Evolutionary conservation across 2,888 invertebrate species (phyloP), one percentile per base, ranked within the genome.

Genomic region (Macroteleia sp.): DNA sequence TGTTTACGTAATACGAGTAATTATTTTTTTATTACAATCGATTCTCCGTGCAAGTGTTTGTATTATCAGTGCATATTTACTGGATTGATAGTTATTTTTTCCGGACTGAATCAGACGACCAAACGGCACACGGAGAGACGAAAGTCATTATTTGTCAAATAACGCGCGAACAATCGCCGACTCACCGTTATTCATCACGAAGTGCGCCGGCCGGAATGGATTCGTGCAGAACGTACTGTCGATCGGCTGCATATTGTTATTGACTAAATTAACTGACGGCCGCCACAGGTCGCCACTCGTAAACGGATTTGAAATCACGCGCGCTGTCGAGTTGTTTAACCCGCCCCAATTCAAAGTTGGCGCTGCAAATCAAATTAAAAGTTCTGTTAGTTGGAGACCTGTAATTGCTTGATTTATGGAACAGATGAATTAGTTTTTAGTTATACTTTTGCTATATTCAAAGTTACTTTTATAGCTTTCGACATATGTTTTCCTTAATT

Each of bases 221-320:
- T 91, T 91, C 8, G 86, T 91, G 74, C 86, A 89, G 36, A 87
- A 67, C 71, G 84, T 82, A 48, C 82, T 85, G 79, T 90, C 90
- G 57, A 85, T 74, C 46, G 86, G 81, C 81, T 89, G 90, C 67
- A 85, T 84, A 85, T 90, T 90, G 76, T 89, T 90, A 81, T 88
- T 88, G 66, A 87, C 82, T 82, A 87, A 81, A 81, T 91, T 90
- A 19, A 85, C 77, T 16, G 90, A 86, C 54, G 90, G 89, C 59
- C 83, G 83, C 91, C 91, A 91, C 28, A 89, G 73, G 77, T 90
- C 90, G 25, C 79, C 83, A 59, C 82, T 79, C 3, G 87, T 79
- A 57, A 91, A 91, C 50, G 91, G 91, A 82, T 91, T 91, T 16
- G 90, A 90, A 66, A 91, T 89, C 32, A 89, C 87, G 16, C 66